A percentile compares a stretch with the other conserved stretches of the same genome.
phyloP scores from a whole-genome alignment of 1,140 invertebrate genomes.

The Drosophila ironensis region DNA sequence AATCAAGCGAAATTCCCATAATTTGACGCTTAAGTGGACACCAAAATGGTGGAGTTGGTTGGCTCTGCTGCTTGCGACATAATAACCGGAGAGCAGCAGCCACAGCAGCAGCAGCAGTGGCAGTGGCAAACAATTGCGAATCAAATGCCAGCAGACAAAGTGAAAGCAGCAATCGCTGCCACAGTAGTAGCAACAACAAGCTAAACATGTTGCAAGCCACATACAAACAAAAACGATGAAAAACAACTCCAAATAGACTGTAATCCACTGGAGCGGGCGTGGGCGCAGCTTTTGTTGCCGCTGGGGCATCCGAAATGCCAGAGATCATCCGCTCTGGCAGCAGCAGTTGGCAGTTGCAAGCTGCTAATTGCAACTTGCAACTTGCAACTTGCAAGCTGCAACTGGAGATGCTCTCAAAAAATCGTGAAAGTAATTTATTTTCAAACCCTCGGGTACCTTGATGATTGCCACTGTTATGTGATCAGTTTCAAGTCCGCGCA shows the following conservation, averaged over 20 bases:
- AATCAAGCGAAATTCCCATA: slow-evolving; percentile 81
- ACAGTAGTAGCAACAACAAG: slow-evolving; percentile 29
- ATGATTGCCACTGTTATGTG: slow-evolving; percentile 15
- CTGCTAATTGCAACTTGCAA: neutral
- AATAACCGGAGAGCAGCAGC: slow-evolving; percentile 52
- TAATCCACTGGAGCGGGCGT: slow-evolving; percentile 40
- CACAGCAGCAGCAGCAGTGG: slow-evolving; percentile 7
- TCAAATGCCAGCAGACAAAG: slow-evolving; percentile 72
- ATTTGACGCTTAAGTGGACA: slow-evolving; percentile 80
- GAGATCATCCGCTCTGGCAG: slow-evolving; percentile 74
- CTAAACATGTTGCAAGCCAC: slow-evolving; percentile 66
- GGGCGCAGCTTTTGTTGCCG: slow-evolving; percentile 31
- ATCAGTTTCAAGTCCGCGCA: slow-evolving; percentile 3
- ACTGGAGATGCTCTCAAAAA: slow-evolving; percentile 31
- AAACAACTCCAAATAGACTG: neutral
- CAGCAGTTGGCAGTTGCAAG: slow-evolving; percentile 4
- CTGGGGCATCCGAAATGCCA: slow-evolving; percentile 63
- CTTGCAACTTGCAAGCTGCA: neutral
- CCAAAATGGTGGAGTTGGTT: slow-evolving; percentile 49
- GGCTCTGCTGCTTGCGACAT: slow-evolving; percentile 62
- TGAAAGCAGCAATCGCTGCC: slow-evolving; percentile 68
- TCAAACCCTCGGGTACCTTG: slow-evolving; percentile 8
- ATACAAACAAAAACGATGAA: neutral
- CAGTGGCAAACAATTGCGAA: slow-evolving; percentile 68
- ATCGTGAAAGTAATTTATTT: slow-evolving; percentile 29